Evolutionary conservation across 2,888 invertebrate genomes (phyloP).

Genomic region (Caenorhabditis macrosperma): DNA sequence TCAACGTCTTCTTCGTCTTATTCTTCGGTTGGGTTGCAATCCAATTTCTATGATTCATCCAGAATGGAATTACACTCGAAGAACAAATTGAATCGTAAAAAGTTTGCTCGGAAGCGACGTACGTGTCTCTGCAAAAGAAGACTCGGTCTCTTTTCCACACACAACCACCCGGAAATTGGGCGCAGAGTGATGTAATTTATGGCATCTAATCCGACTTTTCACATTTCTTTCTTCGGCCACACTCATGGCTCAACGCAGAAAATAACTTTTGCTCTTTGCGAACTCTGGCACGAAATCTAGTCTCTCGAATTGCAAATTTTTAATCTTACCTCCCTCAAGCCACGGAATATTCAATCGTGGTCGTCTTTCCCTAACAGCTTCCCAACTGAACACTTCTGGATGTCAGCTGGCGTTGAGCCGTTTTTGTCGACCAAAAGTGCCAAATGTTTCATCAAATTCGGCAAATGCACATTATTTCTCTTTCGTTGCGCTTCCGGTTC

Average conservation of each 20-base stretch:
- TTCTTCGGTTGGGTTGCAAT: neutral
- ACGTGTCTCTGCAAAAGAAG: slow-evolving; percentile 14
- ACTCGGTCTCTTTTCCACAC: slow-evolving; percentile 45
- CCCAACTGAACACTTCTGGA: neutral
- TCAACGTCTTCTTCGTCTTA: neutral
- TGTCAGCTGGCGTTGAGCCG: neutral
- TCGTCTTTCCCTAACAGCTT: neutral
- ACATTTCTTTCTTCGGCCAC: slow-evolving; percentile 30
- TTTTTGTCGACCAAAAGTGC: neutral
- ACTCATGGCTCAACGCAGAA: neutral
- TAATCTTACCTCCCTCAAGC: slow-evolving; percentile 34
- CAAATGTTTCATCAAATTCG: neutral
- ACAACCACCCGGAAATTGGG: slow-evolving; percentile 47
- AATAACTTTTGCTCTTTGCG: slow-evolving; percentile 4
- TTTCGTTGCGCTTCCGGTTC: neutral
- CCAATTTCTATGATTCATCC: too few species aligned
- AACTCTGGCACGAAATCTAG: neutral
- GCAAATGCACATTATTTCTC: neutral
- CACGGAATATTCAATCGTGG: neutral
- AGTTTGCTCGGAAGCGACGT: neutral
- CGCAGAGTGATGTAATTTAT: slow-evolving; percentile 56
- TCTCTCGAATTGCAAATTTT: slow-evolving; percentile 1
- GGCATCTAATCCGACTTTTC: slow-evolving; percentile 55
- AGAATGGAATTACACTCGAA: too few species aligned
- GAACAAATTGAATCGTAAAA: neutral